phyloP scores from a whole-genome alignment of 2,888 invertebrate genomes.

The Tipula helvola region DNA sequence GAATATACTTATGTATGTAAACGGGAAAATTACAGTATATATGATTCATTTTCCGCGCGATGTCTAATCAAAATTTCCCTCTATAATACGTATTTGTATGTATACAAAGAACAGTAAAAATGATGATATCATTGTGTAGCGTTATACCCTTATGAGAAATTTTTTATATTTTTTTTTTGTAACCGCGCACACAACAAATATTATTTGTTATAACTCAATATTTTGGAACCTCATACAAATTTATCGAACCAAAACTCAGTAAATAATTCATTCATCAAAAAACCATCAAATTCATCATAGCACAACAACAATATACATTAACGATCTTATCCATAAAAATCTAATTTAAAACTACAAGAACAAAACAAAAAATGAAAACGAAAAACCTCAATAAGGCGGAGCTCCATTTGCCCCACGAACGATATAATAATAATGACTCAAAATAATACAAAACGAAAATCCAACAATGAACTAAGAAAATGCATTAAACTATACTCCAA shows the following conservation, averaged over 20 bases:
- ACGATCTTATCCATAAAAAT: slow-evolving; percentile 4
- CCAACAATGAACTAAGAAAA: not conserved
- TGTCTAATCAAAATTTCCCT: not conserved
- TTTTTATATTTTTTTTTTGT: not conserved
- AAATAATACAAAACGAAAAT: not conserved
- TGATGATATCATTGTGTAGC: not conserved
- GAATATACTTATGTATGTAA: not conserved
- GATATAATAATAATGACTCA: not conserved
- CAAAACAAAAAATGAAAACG: not conserved
- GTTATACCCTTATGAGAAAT: not conserved
- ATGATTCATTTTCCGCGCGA: not conserved
- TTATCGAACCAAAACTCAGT: not conserved
- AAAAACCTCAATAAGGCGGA: not conserved
- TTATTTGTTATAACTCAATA: not conserved
- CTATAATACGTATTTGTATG: not conserved
- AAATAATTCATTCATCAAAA: not conserved
- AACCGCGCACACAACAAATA: not conserved
- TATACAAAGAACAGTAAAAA: not conserved
- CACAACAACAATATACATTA: not conserved
- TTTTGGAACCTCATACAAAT: not conserved
- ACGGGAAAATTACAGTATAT: not conserved
- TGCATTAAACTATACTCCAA: not conserved
- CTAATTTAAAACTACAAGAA: not conserved
- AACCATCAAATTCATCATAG: not conserved
- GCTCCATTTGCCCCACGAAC: slow-evolving; percentile 4